Percentiles rank a stretch among this genome's conserved stretches.
Conservation (phyloP, 2,888 invertebrate species). For the Cacoxenus indagator region DNA sequence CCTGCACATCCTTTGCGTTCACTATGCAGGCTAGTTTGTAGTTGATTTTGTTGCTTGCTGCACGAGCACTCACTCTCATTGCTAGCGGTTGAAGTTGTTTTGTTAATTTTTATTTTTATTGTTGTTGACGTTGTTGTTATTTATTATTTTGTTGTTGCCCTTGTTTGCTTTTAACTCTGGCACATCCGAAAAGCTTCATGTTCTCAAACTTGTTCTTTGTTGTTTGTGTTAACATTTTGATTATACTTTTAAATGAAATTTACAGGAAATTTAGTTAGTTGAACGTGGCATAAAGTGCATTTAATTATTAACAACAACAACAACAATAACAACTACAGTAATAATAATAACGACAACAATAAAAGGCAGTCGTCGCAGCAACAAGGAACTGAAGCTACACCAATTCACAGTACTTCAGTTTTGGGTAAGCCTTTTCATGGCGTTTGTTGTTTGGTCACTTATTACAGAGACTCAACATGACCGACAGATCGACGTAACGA, state of each 20-base stretch:
- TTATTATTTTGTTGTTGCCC: no score
- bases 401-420: background rate
- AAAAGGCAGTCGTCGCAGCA: background rate
- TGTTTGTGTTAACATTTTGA: conserved; percentile 45
- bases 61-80: conserved; percentile 7
- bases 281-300: conserved; percentile 51
- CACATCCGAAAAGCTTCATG: background rate
- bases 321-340: background rate
- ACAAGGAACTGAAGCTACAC: background rate
- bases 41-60: background rate
- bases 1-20: background rate
- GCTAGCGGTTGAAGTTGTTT: background rate
- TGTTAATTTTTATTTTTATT: background rate
- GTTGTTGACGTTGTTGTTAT: no score
- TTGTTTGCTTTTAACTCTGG: background rate
- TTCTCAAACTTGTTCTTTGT: conserved; percentile 1
- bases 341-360: background rate
- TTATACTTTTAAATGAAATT: conserved; percentile 59
- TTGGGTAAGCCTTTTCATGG: background rate
- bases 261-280: conserved; percentile 41
- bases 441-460: background rate
- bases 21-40: background rate
- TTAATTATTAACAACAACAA: conserved; percentile 50
- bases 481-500: no score
- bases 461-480: background rate